These are phyloP conservation scores for Melanotaenia boesemani DNA, from an alignment of 2,797 vertebrate genomes.

Conservation along the genomic window DNA sequence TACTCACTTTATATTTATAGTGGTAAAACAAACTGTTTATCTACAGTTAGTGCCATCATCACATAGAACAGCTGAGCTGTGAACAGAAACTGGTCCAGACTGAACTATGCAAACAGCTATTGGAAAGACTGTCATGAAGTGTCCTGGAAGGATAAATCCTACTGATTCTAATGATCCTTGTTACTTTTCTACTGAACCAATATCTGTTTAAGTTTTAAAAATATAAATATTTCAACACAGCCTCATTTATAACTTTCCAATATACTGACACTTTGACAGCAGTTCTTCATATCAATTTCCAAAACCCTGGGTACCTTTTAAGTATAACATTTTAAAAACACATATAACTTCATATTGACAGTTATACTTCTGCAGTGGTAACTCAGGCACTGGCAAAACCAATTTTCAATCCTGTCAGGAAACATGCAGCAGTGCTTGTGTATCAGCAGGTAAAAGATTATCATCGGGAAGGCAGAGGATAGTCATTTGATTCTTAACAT, in stretches of 20 bases:
- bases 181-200: background rate
- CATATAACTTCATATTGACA: background rate
- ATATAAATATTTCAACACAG: background rate
- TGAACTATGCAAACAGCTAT: no score
- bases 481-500: background rate
- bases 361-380: background rate
- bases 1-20: constrained; percentile 17
- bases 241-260: background rate
- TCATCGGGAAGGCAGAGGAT: background rate
- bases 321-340: background rate
- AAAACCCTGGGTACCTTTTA: background rate
- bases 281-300: background rate
- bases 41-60: constrained; percentile 33
- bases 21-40: constrained; percentile 40
- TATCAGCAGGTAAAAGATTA: background rate
- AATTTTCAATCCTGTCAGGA: background rate
- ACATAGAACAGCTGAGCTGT: constrained; percentile 7
- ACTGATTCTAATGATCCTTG: background rate
- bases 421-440: background rate
- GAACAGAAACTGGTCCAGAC: background rate
- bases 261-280: background rate
- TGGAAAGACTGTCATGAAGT: background rate
- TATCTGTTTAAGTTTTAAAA: background rate
- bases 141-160: background rate
- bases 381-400: background rate